Percentiles rank a stretch among this genome's conserved stretches.
phyloP scores from a whole-genome alignment of 2,888 invertebrate species.

The Operophtera brumata region DNA sequence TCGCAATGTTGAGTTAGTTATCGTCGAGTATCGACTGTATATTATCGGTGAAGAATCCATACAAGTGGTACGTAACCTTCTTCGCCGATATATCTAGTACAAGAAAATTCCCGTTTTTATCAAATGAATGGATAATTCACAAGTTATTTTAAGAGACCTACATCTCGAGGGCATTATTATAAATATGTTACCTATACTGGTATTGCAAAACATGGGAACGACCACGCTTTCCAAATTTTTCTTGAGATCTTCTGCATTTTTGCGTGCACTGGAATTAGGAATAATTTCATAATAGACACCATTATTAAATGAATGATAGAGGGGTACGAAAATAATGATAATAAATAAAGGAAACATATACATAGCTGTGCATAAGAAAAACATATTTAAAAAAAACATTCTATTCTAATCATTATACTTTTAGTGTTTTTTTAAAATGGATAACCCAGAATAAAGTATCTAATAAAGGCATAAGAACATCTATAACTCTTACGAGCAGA shows the following conservation, averaged over 20 bases:
- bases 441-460: neutral
- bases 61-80: no score
- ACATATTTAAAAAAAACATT: neutral
- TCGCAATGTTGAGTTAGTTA: no score
- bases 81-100: no score
- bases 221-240: conserved; percentile 96
- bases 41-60: no score
- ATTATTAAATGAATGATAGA: conserved; percentile 49
- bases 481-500: no score
- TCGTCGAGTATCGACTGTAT: no score
- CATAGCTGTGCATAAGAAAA: conserved; percentile 8
- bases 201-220: conserved; percentile 98
- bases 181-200: conserved; percentile 87
- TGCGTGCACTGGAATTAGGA: conserved; percentile 92
- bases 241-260: conserved; percentile 96
- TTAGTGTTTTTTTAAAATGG: neutral
- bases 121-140: conserved; percentile 10
- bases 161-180: conserved; percentile 78
- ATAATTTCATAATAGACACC: conserved; percentile 79
- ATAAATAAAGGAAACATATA: conserved; percentile 13
- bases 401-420: conserved; percentile 2
- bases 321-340: conserved; percentile 41
- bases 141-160: conserved; percentile 60
- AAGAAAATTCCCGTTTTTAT: conserved; percentile 11
- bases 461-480: no score